A percentile compares a stretch with the other conserved stretches of the same genome.
Conservation (phyloP, 1,140 invertebrate genomes). For the Bicyclus anynana region DNA sequence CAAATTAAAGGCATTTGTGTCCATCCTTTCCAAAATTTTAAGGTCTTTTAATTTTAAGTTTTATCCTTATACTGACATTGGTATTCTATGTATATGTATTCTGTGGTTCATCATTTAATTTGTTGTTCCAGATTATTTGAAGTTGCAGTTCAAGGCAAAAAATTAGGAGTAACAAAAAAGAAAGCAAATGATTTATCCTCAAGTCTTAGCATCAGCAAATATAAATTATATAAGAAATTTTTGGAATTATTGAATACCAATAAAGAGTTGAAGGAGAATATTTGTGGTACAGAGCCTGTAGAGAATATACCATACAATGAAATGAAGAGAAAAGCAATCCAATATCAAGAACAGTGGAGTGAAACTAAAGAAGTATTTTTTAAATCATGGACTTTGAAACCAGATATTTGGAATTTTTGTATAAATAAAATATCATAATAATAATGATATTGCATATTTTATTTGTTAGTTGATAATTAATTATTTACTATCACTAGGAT, state of each 20-base stretch:
- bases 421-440: conserved; percentile 24
- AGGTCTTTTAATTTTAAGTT: no score
- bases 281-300: conserved; percentile 37
- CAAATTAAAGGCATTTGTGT: no score
- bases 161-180: conserved; percentile 89
- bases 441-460: not conserved
- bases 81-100: no score
- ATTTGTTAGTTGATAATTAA: not conserved
- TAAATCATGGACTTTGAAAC: conserved; percentile 78
- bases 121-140: conserved; percentile 79
- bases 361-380: conserved; percentile 74
- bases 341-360: conserved; percentile 72
- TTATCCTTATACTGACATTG: no score
- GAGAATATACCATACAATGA: conserved; percentile 64
- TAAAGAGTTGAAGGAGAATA: conserved; percentile 36
- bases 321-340: conserved; percentile 67
- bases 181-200: conserved; percentile 73
- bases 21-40: no score
- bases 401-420: conserved; percentile 70
- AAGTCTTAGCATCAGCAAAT: conserved; percentile 81
- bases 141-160: conserved; percentile 87
- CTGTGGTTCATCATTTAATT: no score
- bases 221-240: conserved; percentile 80
- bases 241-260: conserved; percentile 64
- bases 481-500: not conserved